Evolutionary conservation across 2,888 invertebrate genomes (phyloP).

Genomic region (Drosophila merina): DNA sequence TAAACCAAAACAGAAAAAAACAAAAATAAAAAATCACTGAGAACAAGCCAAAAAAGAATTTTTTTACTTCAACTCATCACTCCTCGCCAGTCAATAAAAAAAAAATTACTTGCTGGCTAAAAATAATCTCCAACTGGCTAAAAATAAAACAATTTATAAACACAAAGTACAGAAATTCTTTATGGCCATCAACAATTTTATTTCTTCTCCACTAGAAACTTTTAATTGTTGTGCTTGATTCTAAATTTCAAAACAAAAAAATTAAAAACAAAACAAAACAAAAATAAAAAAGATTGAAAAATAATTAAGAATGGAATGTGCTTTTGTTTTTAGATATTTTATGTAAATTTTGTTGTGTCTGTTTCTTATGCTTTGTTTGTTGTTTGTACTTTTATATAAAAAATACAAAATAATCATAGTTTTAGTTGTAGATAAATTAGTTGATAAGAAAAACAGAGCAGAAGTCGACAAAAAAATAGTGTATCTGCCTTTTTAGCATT

Average conservation of each 20-base stretch:
- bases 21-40: constrained; percentile 33
- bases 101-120: constrained; percentile 33
- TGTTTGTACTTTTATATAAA: constrained; percentile 42
- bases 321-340: constrained; percentile 79
- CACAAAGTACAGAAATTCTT: constrained; percentile 33
- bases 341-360: constrained; percentile 65
- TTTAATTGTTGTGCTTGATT: constrained; percentile 72
- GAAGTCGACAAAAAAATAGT: background rate
- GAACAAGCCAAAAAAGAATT: constrained; percentile 45
- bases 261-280: constrained; percentile 26
- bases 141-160: constrained; percentile 39
- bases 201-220: constrained; percentile 39
- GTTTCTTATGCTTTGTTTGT: constrained; percentile 64
- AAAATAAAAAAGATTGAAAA: constrained; percentile 18
- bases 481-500: too few relatives aligned
- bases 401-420: constrained; percentile 7
- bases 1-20: constrained; percentile 61
- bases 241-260: constrained; percentile 16
- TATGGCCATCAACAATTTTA: constrained; percentile 37
- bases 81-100: constrained; percentile 35
- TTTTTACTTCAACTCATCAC: constrained; percentile 39
- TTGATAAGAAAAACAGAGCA: constrained; percentile 10
- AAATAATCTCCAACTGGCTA: constrained; percentile 46
- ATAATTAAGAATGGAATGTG: constrained; percentile 69
- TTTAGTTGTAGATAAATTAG: constrained; percentile 12